A percentile compares a stretch with the other conserved stretches of the same genome.
Evolutionary conservation across 2,113 vertebrate species (phyloP).

Genomic region (Gyps fulvus): DNA sequence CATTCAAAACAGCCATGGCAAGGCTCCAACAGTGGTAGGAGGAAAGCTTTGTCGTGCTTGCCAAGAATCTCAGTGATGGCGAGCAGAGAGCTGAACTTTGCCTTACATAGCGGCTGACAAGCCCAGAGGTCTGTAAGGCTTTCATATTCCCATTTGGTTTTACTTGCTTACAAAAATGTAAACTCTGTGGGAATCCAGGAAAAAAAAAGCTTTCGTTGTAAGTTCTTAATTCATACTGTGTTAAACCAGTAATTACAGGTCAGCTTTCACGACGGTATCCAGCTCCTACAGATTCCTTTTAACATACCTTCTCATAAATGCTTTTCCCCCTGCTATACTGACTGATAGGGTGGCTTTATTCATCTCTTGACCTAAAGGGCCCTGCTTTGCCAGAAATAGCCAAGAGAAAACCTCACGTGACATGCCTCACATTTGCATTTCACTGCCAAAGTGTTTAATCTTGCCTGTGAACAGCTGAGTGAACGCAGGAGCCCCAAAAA

Average conservation of each 20-base stretch:
- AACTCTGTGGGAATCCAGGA: neutral
- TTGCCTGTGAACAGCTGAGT: neutral
- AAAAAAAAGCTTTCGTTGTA: neutral
- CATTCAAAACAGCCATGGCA: neutral
- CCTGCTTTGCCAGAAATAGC: neutral
- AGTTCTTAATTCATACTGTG: neutral
- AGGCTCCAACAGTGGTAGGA: neutral
- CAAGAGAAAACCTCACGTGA: neutral
- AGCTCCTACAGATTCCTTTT: neutral
- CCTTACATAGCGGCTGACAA: constrained; percentile 41
- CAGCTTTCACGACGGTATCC: neutral
- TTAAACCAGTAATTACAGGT: neutral
- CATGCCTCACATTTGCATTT: neutral
- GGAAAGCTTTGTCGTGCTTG: constrained; percentile 11
- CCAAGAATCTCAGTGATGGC: constrained; percentile 6
- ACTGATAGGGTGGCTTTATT: neutral
- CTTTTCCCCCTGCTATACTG: accelerated
- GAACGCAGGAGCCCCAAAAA: neutral
- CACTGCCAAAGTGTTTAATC: neutral
- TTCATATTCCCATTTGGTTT: constrained; percentile 3
- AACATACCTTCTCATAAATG: neutral
- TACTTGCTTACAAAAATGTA: neutral
- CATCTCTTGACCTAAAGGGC: neutral
- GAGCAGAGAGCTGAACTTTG: constrained; percentile 60
- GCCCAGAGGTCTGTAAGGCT: neutral